These are phyloP conservation scores for Acleris holmiana DNA, from an alignment of 2,888 invertebrate species.

Conservation along the genomic window DNA sequence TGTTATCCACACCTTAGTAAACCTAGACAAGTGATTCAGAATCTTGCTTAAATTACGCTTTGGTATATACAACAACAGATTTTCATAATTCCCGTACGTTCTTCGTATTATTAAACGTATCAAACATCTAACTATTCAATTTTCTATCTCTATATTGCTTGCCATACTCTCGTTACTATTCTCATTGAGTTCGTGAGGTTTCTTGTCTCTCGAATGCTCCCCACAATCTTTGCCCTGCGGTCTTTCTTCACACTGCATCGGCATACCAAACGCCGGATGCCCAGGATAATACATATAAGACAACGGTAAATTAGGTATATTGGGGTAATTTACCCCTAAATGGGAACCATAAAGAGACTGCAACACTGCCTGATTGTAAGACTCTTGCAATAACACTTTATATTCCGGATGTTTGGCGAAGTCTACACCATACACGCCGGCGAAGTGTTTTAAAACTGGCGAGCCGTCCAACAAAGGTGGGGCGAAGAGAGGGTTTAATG, in stretches of 20 bases:
- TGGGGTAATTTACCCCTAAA: slow-evolving; percentile 75
- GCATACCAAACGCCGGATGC: slow-evolving; percentile 70
- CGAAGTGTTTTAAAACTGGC: slow-evolving; percentile 78
- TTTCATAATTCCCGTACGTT: not conserved
- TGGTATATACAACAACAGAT: no score
- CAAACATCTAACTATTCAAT: slow-evolving; percentile 51
- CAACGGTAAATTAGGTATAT: slow-evolving; percentile 60
- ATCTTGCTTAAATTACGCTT: no score
- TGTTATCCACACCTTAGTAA: no score
- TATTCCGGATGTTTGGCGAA: slow-evolving; percentile 79
- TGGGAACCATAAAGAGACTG: slow-evolving; percentile 79
- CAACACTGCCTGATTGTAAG: slow-evolving; percentile 78
- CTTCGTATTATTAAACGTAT: not conserved
- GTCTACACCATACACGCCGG: slow-evolving; percentile 79
- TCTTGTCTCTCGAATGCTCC: slow-evolving; percentile 60
- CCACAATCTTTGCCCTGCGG: slow-evolving; percentile 56
- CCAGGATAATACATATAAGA: slow-evolving; percentile 81
- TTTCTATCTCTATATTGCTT: slow-evolving; percentile 81
- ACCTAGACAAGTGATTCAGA: no score
- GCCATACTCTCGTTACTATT: slow-evolving; percentile 81
- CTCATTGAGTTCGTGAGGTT: slow-evolving; percentile 66
- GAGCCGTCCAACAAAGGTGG: slow-evolving; percentile 71
- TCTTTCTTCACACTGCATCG: slow-evolving; percentile 69
- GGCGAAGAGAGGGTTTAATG: slow-evolving; percentile 68
- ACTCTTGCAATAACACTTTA: slow-evolving; percentile 76